Conservation (phyloP, 2,888 invertebrate genomes). For the Euphydryas editha region DNA sequence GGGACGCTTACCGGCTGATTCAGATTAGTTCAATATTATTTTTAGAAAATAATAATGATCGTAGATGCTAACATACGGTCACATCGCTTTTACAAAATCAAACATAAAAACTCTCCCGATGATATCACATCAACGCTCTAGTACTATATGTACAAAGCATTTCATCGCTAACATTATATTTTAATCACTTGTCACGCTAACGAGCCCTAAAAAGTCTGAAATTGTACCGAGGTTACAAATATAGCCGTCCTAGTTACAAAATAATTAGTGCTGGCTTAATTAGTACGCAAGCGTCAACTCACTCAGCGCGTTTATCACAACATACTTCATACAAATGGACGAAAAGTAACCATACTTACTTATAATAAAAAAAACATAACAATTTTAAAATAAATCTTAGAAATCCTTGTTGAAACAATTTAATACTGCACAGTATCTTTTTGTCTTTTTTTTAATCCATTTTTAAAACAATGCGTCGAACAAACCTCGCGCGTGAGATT, state of each 20-base stretch:
- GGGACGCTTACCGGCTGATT: no score
- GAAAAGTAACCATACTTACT: neutral
- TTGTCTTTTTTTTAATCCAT: no score
- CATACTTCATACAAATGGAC: constrained; percentile 5
- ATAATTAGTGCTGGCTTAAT: constrained; percentile 46
- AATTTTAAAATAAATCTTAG: no score
- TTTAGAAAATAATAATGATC: no score
- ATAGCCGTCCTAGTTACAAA: constrained; percentile 49
- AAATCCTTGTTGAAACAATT: no score
- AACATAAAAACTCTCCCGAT: neutral
- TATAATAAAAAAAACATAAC: no score
- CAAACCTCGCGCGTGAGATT: no score
- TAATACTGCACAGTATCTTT: no score
- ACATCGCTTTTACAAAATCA: neutral
- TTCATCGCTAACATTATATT: neutral
- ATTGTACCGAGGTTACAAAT: constrained; percentile 36
- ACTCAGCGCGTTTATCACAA: constrained; percentile 34
- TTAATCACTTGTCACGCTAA: neutral
- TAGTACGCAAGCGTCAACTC: constrained; percentile 42
- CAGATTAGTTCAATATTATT: no score
- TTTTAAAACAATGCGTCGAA: no score
- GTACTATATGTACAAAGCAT: neutral
- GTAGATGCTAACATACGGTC: neutral
- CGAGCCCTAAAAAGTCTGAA: constrained; percentile 13
- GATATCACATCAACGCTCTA: neutral